phyloP scores from a whole-genome alignment of 2,888 invertebrate genomes.

The Polietes domitor region DNA sequence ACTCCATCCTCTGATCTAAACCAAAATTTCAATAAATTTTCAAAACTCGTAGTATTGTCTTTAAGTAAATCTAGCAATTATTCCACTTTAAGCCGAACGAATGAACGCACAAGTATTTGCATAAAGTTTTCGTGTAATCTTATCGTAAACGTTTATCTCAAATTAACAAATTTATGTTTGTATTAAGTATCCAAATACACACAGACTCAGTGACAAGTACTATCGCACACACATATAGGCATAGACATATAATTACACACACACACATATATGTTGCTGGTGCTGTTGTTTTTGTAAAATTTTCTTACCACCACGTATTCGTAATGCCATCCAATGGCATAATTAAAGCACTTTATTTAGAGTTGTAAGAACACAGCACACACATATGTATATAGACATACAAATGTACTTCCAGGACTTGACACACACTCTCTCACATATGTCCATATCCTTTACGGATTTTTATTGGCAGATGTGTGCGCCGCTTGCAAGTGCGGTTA shows the following conservation, averaged over 20 bases:
- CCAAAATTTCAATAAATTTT: too few species aligned
- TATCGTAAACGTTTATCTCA: not conserved
- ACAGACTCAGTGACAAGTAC: not conserved
- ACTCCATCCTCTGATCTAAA: too few species aligned
- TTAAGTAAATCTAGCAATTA: too few species aligned
- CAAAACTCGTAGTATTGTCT: too few species aligned
- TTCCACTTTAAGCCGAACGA: too few species aligned
- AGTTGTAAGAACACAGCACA: too few species aligned
- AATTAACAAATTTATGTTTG: constrained; percentile 2
- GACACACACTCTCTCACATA: not conserved
- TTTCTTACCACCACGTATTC: not conserved
- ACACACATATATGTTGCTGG: not conserved
- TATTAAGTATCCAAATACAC: not conserved
- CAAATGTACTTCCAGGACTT: too few species aligned
- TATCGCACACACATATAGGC: constrained; percentile 3
- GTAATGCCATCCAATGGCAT: not conserved
- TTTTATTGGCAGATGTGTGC: not conserved
- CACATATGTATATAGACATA: too few species aligned
- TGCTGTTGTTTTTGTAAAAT: not conserved
- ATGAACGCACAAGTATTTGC: not conserved
- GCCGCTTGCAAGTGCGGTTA: constrained; percentile 24
- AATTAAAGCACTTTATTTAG: not conserved
- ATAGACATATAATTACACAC: not conserved
- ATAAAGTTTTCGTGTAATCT: not conserved
- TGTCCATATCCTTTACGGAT: too few species aligned